Conservation (phyloP, 2,888 invertebrate genomes). For the Axea sp. region DNA sequence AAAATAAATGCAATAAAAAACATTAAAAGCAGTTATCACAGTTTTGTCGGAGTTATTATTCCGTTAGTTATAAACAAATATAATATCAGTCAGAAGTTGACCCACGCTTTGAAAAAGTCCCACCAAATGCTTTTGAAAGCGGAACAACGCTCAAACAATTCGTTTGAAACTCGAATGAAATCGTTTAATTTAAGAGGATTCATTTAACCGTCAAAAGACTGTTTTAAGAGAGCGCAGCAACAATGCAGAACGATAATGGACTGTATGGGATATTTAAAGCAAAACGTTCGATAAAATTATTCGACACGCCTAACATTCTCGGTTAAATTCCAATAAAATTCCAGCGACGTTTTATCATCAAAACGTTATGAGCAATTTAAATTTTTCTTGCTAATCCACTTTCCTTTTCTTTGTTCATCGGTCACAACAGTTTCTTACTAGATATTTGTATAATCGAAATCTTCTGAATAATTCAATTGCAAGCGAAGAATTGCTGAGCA, state of each 20-base stretch:
- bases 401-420: background rate
- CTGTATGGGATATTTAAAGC: slow-evolving; percentile 1
- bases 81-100: slow-evolving; percentile 17
- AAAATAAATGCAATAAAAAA: too few species aligned
- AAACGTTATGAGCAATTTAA: background rate
- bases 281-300: slow-evolving; percentile 10
- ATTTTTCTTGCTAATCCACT: background rate
- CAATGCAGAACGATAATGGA: slow-evolving; percentile 1
- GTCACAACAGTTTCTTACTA: background rate
- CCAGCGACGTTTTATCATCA: slow-evolving; percentile 6
- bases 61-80: slow-evolving; percentile 15
- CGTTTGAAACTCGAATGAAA: slow-evolving; percentile 15
- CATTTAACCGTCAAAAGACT: slow-evolving; percentile 30
- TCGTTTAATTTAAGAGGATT: slow-evolving; percentile 30
- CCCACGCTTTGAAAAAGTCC: background rate
- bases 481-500: slow-evolving; percentile 6
- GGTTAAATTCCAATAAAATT: slow-evolving; percentile 9
- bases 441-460: slow-evolving; percentile 16
- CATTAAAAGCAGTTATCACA: background rate
- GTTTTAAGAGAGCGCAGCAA: slow-evolving; percentile 8
- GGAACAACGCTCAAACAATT: slow-evolving; percentile 7
- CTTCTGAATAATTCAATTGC: slow-evolving; percentile 12
- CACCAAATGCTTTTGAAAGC: slow-evolving; percentile 6
- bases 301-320: background rate
- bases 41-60: slow-evolving; percentile 16